A percentile compares a stretch with the other conserved stretches of the same genome.
Evolutionary conservation across 2,888 invertebrate species (phyloP).

Genomic region (Amorpha juglandis): DNA sequence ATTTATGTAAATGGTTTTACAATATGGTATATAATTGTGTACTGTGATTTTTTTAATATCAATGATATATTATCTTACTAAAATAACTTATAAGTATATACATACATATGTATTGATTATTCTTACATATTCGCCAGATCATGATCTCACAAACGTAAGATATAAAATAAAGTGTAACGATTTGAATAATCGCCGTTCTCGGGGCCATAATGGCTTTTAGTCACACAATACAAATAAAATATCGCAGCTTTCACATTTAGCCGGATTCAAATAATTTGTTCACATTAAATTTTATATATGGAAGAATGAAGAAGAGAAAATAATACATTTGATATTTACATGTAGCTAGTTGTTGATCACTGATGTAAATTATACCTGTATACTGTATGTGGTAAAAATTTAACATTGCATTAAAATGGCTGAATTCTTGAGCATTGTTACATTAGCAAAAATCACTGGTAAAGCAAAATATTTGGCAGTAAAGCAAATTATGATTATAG

Average conservation of each 20-base stretch:
- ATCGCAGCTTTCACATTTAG: slow-evolving; percentile 27
- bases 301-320: slow-evolving; percentile 21
- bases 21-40: too few species aligned
- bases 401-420: too few species aligned
- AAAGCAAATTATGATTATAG: too few species aligned
- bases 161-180: slow-evolving; percentile 16
- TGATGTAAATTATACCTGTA: too few species aligned
- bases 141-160: slow-evolving; percentile 2
- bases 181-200: slow-evolving; percentile 24
- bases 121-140: slow-evolving; percentile 5
- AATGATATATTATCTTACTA: too few species aligned
- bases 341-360: too few species aligned
- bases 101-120: background rate
- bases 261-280: slow-evolving; percentile 19
- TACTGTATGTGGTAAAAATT: too few species aligned
- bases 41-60: too few species aligned
- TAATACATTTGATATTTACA: background rate
- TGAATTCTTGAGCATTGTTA: too few species aligned
- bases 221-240: slow-evolving; percentile 27
- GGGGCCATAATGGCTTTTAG: slow-evolving; percentile 24
- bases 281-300: slow-evolving; percentile 16
- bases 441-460: too few species aligned
- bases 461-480: background rate
- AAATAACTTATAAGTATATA: too few species aligned
- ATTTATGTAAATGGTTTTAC: too few species aligned